Evolutionary conservation across 1,140 invertebrate genomes (phyloP).

Genomic region (Ooceraea biroi): DNA sequence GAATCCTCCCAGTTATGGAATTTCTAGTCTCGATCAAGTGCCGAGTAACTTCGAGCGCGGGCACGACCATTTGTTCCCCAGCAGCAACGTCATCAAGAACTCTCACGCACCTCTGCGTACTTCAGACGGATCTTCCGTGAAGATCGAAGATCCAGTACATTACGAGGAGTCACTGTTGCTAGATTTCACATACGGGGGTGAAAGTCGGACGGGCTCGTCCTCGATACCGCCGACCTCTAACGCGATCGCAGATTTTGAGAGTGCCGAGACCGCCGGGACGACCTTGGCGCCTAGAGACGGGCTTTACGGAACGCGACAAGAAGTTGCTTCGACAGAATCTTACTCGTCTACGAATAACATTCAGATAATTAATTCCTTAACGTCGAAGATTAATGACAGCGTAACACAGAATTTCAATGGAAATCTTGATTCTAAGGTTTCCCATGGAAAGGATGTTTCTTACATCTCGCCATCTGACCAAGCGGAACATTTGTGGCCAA

Average conservation of each 20-base stretch:
- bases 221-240: slow-evolving; percentile 46
- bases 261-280: not conserved
- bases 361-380: not conserved
- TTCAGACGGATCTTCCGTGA: not conserved
- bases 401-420: not conserved
- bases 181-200: slow-evolving; percentile 57
- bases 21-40: not conserved
- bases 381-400: not conserved
- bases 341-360: not conserved
- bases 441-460: slow-evolving; percentile 6
- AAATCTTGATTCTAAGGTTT: not conserved
- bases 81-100: slow-evolving; percentile 22
- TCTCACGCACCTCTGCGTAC: not conserved
- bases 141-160: slow-evolving; percentile 39
- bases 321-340: not conserved
- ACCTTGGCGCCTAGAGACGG: not conserved
- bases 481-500: not conserved
- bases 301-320: not conserved
- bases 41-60: slow-evolving; percentile 17
- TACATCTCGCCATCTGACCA: slow-evolving; percentile 13
- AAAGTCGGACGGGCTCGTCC: slow-evolving; percentile 31
- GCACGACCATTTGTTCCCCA: slow-evolving; percentile 41
- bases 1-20: slow-evolving; percentile 26
- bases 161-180: slow-evolving; percentile 66
- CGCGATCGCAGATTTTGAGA: not conserved